A percentile compares a stretch with the other conserved stretches of the same genome.
phyloP scores from a whole-genome alignment of 2,113 vertebrate genomes.

The Actinemys pallida region DNA sequence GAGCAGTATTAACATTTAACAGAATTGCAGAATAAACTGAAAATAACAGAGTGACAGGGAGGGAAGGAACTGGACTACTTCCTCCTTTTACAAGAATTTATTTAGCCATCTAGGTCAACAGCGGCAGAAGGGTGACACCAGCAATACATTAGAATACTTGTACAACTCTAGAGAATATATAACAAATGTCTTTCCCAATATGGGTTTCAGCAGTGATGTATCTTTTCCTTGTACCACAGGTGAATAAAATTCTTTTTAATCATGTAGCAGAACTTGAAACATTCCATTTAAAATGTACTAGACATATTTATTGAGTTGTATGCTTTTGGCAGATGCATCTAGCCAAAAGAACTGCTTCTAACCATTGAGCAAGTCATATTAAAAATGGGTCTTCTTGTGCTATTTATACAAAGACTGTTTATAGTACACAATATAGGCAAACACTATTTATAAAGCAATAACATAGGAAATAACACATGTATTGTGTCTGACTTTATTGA shows the following conservation, averaged over 20 bases:
- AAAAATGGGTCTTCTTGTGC: neutral
- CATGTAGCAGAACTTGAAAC: neutral
- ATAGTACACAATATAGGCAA: neutral
- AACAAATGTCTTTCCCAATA: neutral
- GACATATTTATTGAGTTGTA: neutral
- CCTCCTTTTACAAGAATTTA: neutral
- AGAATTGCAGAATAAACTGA: neutral
- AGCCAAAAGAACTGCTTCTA: constrained; percentile 6
- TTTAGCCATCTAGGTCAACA: neutral
- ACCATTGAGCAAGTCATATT: neutral
- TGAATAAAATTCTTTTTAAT: neutral
- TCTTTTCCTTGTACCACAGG: neutral
- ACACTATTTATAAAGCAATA: neutral
- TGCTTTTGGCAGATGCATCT: neutral
- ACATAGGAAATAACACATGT: neutral
- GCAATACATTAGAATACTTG: neutral
- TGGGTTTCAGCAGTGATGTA: neutral
- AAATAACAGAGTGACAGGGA: neutral
- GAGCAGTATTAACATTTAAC: neutral
- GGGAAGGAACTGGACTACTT: neutral
- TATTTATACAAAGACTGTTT: neutral
- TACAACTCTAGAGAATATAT: neutral
- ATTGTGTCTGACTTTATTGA: neutral
- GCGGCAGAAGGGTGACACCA: neutral
- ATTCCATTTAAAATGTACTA: neutral